Evolutionary conservation across 2,888 invertebrate genomes (phyloP).

Genomic region (Galerucella calmariensis): DNA sequence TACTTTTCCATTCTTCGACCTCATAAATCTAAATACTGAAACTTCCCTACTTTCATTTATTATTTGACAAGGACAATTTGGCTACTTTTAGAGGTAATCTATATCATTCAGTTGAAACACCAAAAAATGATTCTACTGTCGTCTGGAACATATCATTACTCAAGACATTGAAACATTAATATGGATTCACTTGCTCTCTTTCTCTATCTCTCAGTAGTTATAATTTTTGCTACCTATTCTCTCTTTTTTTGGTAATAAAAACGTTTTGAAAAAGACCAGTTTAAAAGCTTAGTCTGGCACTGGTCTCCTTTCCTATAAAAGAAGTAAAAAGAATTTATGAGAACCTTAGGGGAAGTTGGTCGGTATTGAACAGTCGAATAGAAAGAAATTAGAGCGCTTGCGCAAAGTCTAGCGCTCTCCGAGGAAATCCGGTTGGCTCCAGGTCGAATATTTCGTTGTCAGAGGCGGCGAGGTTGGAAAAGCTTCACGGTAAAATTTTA

Average conservation of each 20-base stretch:
- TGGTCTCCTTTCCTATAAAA: conserved; percentile 26
- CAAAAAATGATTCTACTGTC: background rate
- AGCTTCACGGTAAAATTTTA: conserved; percentile 13
- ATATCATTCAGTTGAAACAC: background rate
- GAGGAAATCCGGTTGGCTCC: conserved; percentile 50
- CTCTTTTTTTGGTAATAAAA: background rate
- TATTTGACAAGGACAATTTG: background rate
- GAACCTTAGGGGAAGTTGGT: conserved; percentile 43
- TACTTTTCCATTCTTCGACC: too few species aligned
- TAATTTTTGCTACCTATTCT: background rate
- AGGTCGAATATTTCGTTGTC: conserved; percentile 35
- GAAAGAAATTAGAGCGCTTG: conserved; percentile 42
- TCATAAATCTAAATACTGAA: background rate
- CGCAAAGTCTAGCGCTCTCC: conserved; percentile 42
- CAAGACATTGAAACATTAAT: background rate
- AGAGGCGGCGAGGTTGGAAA: conserved; percentile 25
- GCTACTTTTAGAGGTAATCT: background rate
- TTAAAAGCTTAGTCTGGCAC: conserved; percentile 7
- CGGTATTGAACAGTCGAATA: conserved; percentile 47
- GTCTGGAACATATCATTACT: background rate
- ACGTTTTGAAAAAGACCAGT: background rate
- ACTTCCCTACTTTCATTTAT: too few species aligned
- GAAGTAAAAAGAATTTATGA: conserved; percentile 39
- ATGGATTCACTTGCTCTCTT: background rate
- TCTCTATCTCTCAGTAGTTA: background rate